Evolutionary conservation across 2,888 invertebrate species (phyloP).

Genomic region (Piscicola geometra): DNA sequence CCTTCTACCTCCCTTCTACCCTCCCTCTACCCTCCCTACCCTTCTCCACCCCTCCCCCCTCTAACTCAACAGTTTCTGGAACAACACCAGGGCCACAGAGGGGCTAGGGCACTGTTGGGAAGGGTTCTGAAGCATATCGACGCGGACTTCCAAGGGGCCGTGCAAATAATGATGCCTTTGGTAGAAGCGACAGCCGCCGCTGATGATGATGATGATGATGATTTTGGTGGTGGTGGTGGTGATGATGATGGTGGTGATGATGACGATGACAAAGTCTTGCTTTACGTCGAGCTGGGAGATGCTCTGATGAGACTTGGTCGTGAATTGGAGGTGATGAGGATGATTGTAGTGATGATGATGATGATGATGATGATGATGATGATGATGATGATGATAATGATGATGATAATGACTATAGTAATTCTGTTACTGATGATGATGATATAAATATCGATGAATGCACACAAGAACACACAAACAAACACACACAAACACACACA

Average conservation of each 20-base stretch:
- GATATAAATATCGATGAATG: too few species aligned
- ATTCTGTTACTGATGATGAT: too few species aligned
- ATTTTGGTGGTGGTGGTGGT: conserved; percentile 13
- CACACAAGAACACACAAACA: too few species aligned
- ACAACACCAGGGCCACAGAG: neutral
- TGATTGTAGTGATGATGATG: conserved; percentile 14
- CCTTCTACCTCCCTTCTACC: neutral
- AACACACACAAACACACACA: too few species aligned
- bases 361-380: neutral
- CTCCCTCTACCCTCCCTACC: neutral
- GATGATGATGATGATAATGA: neutral
- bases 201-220: conserved; percentile 25
- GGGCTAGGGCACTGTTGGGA: too few species aligned
- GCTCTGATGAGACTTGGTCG: neutral
- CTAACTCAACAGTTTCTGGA: neutral
- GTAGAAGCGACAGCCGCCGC: too few species aligned
- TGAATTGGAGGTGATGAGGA: neutral
- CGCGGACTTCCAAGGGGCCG: too few species aligned
- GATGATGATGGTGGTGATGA: conserved; percentile 15
- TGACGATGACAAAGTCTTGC: conserved; percentile 1
- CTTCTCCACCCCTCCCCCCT: neutral
- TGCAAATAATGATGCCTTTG: too few species aligned
- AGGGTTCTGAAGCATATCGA: too few species aligned
- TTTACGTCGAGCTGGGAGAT: neutral
- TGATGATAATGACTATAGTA: too few species aligned